Evolutionary conservation across 1,140 invertebrate genomes (phyloP), one percentile per base, ranked within the genome.

Genomic region (silkworm (Bombyx mori)): DNA sequence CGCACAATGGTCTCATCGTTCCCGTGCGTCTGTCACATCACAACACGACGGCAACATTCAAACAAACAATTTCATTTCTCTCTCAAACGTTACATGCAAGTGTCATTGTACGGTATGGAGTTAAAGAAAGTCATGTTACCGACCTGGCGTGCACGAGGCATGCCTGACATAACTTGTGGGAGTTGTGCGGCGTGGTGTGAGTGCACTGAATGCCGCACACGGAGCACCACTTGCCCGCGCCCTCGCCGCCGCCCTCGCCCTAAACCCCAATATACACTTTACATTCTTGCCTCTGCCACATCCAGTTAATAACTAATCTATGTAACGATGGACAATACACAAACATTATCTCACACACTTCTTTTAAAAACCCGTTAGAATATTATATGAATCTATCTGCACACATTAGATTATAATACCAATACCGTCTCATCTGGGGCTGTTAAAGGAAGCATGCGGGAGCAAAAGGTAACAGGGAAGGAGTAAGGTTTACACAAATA

Each of bases 11-110:
- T 73, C 94, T 89, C 85, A 93, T 91, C 64, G 90, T 90, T 62
- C 94, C 94, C 70, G 93, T 94, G 71, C 93, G 91, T 89, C 94
- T 94, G 86, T 75, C 73, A 83, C 74, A 87, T 68, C 63, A 84
- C 73, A 35, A 35, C 26, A 35, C 26, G 26, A 35, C 75, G 70
- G 67, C 68, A 68, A 70, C 60, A 62, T 73, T 79, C 74, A 77
- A 76, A 77, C 69, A 71, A 68, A 51, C 7, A 51, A 51, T 8
- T 35, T 3, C 50, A 51, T 61, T 65, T 66, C 73, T 63, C 57
- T 55, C 46, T 47, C 7, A 55, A 3, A 3, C 26, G 4, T 35
- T 35, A 26, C 54, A 56, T 56, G 54, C 54, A 56, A 49, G n/a
- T 49, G 22, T 7, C 48, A 47, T 47, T 48, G 54, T 56, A 12